Conservation (phyloP, 2,113 vertebrate genomes). For the Girardinichthys multiradiatus region DNA sequence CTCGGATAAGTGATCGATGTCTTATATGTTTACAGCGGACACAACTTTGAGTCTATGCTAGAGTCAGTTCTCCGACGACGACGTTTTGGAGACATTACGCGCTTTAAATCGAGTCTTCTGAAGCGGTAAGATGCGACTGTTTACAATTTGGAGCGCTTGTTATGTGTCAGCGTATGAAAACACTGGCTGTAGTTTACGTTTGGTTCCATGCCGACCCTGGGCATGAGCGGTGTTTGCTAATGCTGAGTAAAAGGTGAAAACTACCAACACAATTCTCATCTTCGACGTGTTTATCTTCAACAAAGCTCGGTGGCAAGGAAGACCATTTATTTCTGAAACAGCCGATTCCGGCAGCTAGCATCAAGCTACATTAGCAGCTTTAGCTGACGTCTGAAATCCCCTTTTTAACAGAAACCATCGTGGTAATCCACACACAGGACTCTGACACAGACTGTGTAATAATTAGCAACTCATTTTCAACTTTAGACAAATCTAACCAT, state of each 20-base stretch:
- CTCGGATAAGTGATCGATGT: slow-evolving; percentile 17
- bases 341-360: background rate
- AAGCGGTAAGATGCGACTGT: slow-evolving; percentile 48
- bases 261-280: fast-evolving
- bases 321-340: background rate
- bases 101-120: slow-evolving; percentile 14
- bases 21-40: slow-evolving; percentile 12
- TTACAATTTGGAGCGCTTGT: slow-evolving; percentile 1
- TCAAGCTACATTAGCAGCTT: slow-evolving; percentile 24
- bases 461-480: no score
- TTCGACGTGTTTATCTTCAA: background rate
- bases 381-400: slow-evolving; percentile 28
- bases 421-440: background rate
- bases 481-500: background rate
- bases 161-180: slow-evolving; percentile 9
- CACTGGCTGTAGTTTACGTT: slow-evolving; percentile 22
- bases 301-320: background rate
- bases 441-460: no score
- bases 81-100: background rate
- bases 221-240: background rate
- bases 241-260: background rate
- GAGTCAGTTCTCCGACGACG: background rate
- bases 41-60: slow-evolving; percentile 1
- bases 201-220: slow-evolving; percentile 45
- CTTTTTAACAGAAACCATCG: background rate